A percentile compares a stretch with the other conserved stretches of the same genome.
These are phyloP conservation scores for Caenorhabditis inopinata DNA, from an alignment of 1,140 invertebrate genomes.

Conservation along the genomic window DNA sequence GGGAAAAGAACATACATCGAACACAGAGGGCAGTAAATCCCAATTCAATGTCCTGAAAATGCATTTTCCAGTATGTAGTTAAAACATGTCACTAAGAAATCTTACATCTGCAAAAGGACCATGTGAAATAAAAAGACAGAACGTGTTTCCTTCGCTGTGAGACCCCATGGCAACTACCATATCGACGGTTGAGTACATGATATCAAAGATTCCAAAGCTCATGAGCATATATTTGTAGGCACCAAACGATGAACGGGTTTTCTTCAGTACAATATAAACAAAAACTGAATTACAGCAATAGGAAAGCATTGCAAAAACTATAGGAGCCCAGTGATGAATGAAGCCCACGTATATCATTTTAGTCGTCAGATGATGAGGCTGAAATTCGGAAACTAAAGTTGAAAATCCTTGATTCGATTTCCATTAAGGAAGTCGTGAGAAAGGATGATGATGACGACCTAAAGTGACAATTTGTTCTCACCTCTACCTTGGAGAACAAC, in stretches of 20 bases:
- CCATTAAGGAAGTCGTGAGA: too few species aligned
- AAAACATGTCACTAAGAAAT: background rate
- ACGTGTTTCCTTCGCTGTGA: slow-evolving; percentile 10
- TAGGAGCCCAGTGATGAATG: background rate
- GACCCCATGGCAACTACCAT: slow-evolving; percentile 9
- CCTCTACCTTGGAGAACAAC: too few species aligned
- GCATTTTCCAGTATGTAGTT: background rate
- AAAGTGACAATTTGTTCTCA: too few species aligned
- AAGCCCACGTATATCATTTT: background rate
- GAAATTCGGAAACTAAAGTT: too few species aligned
- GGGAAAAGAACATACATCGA: background rate
- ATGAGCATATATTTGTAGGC: slow-evolving; percentile 16
- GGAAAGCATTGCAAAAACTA: background rate
- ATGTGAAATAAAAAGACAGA: slow-evolving; percentile 14
- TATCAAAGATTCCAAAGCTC: slow-evolving; percentile 23
- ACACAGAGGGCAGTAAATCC: slow-evolving; percentile 17
- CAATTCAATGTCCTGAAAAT: background rate
- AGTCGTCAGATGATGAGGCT: background rate
- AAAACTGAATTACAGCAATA: background rate
- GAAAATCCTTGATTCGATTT: too few species aligned
- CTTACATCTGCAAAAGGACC: background rate
- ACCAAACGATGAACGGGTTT: background rate
- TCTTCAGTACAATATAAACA: background rate
- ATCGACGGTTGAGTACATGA: slow-evolving; percentile 3
- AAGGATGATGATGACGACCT: too few species aligned